Evolutionary conservation across 1,140 invertebrate species (phyloP).

Genomic region (Lordiphosa collinella): DNA sequence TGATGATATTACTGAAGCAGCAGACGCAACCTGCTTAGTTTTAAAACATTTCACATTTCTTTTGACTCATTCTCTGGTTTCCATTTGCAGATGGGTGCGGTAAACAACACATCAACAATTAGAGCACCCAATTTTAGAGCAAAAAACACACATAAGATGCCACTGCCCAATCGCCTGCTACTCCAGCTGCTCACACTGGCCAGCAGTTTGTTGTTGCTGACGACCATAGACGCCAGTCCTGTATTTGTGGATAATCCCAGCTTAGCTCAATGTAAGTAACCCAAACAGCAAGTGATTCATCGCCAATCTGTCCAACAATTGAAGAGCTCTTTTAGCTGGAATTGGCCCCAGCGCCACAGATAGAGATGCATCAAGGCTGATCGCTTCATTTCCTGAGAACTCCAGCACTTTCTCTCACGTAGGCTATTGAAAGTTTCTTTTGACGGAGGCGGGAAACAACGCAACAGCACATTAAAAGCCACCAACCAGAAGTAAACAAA

Average conservation of each 20-base stretch:
- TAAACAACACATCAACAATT: constrained; percentile 26
- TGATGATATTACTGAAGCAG: constrained; percentile 11
- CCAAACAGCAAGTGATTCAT: constrained; percentile 10
- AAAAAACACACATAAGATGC: constrained; percentile 24
- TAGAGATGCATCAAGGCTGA: constrained; percentile 21
- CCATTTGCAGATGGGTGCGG: constrained; percentile 58
- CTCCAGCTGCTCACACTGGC: constrained; percentile 31
- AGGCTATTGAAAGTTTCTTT: constrained; percentile 60
- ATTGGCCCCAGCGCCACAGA: constrained; percentile 25
- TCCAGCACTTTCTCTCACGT: constrained; percentile 72
- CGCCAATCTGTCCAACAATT: constrained; percentile 20
- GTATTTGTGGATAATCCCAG: constrained; percentile 79
- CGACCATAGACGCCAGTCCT: constrained; percentile 53
- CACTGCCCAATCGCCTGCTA: constrained; percentile 27
- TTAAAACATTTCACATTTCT: constrained; percentile 47
- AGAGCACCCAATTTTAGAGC: constrained; percentile 1
- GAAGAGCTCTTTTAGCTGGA: constrained; percentile 28
- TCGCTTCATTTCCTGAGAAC: constrained; percentile 54
- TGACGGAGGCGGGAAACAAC: constrained; percentile 21
- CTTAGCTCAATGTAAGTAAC: constrained; percentile 79
- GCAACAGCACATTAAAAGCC: constrained; percentile 31
- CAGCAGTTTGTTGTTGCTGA: constrained; percentile 41
- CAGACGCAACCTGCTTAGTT: constrained; percentile 12
- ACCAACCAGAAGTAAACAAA: constrained; percentile 16
- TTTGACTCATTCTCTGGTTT: constrained; percentile 37